Percentiles rank a stretch among this genome's conserved stretches.
phyloP scores from a whole-genome alignment of 2,797 vertebrate species.

The Rousettus madagascariensis region DNA sequence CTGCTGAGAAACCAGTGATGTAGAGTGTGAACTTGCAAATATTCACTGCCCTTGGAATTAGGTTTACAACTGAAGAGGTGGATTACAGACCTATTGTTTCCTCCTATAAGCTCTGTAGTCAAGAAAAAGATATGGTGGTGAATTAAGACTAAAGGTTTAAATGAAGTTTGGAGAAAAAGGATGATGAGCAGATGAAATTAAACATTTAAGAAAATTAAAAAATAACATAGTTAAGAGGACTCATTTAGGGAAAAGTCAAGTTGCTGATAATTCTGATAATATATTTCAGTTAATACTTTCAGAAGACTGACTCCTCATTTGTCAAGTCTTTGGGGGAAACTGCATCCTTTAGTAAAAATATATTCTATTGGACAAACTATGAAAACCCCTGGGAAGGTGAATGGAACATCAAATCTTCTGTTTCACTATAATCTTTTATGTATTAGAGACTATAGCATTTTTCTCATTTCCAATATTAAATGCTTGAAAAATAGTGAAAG shows the following conservation, averaged over 20 bases:
- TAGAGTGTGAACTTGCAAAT: background rate
- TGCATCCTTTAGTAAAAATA: background rate
- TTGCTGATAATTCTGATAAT: background rate
- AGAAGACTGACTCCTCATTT: background rate
- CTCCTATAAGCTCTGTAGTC: background rate
- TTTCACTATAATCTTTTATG: background rate
- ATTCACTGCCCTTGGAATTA: background rate
- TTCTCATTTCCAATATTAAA: conserved; percentile 13
- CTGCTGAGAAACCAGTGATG: background rate
- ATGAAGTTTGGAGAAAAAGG: background rate
- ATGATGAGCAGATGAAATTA: conserved; percentile 12
- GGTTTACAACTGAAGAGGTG: background rate
- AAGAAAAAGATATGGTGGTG: background rate
- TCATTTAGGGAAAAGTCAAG: background rate
- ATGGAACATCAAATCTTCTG: background rate
- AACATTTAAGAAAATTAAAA: conserved; percentile 22
- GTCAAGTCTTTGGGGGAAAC: background rate
- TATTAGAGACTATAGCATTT: background rate
- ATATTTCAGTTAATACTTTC: background rate
- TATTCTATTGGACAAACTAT: background rate
- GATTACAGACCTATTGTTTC: background rate
- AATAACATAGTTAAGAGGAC: background rate
- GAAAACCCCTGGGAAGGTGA: background rate
- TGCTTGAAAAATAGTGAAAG: background rate
- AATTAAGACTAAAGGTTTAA: conserved; percentile 24